Evolutionary conservation across 2,888 invertebrate genomes (phyloP), one percentile per base, ranked within the genome.

Genomic region (Drosophila emarginata): DNA sequence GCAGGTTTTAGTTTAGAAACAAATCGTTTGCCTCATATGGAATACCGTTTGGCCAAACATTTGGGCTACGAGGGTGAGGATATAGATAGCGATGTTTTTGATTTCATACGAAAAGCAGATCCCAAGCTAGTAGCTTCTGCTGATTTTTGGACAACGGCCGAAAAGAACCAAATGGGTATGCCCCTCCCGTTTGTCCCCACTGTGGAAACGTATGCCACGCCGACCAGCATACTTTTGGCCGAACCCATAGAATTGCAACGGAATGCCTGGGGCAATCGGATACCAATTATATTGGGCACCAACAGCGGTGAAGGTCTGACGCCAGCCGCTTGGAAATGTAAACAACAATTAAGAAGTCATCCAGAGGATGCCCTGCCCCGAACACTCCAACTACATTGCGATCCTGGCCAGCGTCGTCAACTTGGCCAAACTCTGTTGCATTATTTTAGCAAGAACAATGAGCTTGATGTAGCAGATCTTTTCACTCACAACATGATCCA

Each of bases 231-330:
- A 2, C 72, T 91, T 2, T 67, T 83, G 1, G 76, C 77, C 6
- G 75, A 86, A n/a, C 91, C 91, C 0, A 53, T 75, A 7, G 69
- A 79, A 14, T 72, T 91, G 67, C 75, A 87, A 53, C 78, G 76
- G 9, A 84, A 58, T 0, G 72, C 89, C 0, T 91, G 91, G 91
- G 81, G 89, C 36, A 90, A 89, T 51, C 71, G 74, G 1, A 81
- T 91, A 23, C 91, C 91, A 0, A 21, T 91, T 3, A 79, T 91
- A 21, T 40, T 91, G 40, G 91, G 91, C 2, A 78, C 69, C n/a
- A 89, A 80, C 28, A 89, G 90, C 3, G 76, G 69, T 6, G 91
- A 91, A 60, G 89, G 89, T 3, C 40, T 89, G 2, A 1, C 1
- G 1, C 2, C 9, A 0, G 15, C 0, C 0, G 37, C 39, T 28